Evolutionary conservation across 2,113 vertebrate species (phyloP), one percentile per base, ranked within the genome.

Genomic region (Maccullochella peelii): DNA sequence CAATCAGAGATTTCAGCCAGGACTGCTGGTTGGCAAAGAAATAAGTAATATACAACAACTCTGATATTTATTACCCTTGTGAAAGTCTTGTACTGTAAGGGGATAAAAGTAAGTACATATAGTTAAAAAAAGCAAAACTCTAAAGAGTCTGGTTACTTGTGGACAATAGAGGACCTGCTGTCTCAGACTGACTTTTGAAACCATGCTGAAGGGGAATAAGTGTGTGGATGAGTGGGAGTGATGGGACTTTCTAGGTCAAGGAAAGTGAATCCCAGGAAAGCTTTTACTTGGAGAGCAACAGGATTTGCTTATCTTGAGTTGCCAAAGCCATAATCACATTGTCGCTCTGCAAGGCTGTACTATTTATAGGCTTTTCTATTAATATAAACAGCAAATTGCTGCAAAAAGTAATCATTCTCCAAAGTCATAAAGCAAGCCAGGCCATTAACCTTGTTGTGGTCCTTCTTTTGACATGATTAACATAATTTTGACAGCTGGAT

Each of bases 301-400:
- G 59, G 63, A 88, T 90, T 93, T 92, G 74, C 92, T 94, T 93
- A 94, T 93, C 93, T 91, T 68, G 68, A 86, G 86, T 87, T 82
- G 82, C 90, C 90, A 91, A 93, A 93, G 87, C 91, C 84, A 73
- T 92, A 93, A 93, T 93, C 89, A 91, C 89, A 87, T 91, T 94
- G 91, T 88, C 85, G 86, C 90, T 89, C 88, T 83, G 80, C 81
- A 90, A 77, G 82, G 88, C 77, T 89, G 69, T 21, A 63, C 86
- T 91, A 90, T 93, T 93, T 92, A 92, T 86, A 84, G 87, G 62
- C 68, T 80, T 83, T 88, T 68, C 77, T 83, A 44, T 86, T 89
- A 68, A 82, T 77, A 86, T 79, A 92, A 92, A 90, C 82, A 84
- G 74, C 68, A 91, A 93, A 91, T 91, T 92, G 87, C 85, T 69